Evolutionary conservation across 2,888 invertebrate genomes (phyloP), one percentile per base, ranked within the genome.

Genomic region (Rhimphoctona megacephalus): DNA sequence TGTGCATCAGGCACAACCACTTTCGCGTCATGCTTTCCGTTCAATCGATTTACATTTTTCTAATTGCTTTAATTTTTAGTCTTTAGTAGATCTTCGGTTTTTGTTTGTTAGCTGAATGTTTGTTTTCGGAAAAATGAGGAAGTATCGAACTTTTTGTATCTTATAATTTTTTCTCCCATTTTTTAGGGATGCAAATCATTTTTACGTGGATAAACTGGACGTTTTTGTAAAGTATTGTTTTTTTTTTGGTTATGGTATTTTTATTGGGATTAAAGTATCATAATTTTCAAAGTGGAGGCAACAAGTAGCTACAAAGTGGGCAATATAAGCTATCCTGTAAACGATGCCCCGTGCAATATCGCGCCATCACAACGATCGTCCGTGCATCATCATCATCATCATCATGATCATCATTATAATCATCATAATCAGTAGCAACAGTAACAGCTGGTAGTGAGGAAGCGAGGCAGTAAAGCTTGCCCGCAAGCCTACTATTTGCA

Each of bases 401-500:
- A 25, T 70, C 49, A 69, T 79, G 57, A 83, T 74, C 76, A 80
- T 85, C 39, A 81, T 85, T 64, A 77, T 69, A 33, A 80, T 85
- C 39, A 81, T 85, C 76, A 77, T 69, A 33, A 30, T 76, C 52
- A 78, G 72, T 70, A 76, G 79, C 74, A 76, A 73, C 84, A 76
- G 79, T 77, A 76, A 73, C 86, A 78, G 78, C 78, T 81, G 85
- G 70, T 64, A 43, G 72, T 33, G 77, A 84, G 81, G 85, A 80
- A 80, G 57, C 57, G 82, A 85, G 79, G 87, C 89, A 88, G 80
- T 72, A 88, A 88, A 88, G 69, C 57, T 90, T 88, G 89, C 89
- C 86, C 87, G 85, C 74, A 66, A 77, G 88, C 86, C 73, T 88
- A 79, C 89, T 87, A 88, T 88, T 83, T 88, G 87, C 90, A 66